phyloP scores from a whole-genome alignment of 2,113 vertebrate genomes.

The Phylloscopus trochilus region DNA sequence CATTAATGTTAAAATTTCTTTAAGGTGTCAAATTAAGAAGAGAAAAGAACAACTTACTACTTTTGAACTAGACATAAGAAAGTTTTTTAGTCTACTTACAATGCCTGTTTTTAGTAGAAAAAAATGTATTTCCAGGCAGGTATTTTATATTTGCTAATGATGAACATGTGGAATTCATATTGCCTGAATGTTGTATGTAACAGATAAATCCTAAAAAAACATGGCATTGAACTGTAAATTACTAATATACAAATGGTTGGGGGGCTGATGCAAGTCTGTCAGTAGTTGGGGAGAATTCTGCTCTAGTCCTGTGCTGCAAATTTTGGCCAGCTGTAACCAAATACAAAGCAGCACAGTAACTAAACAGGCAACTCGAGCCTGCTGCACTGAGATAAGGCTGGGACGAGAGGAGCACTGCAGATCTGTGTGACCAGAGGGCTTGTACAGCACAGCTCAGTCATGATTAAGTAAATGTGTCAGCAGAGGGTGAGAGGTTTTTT shows the following conservation, averaged over 20 bases:
- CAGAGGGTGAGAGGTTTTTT: neutral
- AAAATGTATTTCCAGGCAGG: neutral
- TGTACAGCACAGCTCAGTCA: neutral
- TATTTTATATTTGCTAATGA: neutral
- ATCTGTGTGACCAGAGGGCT: neutral
- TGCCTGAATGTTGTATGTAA: neutral
- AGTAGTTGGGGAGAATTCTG: neutral
- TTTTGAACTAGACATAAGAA: neutral
- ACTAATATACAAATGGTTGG: neutral
- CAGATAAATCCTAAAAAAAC: neutral
- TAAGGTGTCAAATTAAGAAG: neutral
- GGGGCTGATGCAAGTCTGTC: neutral
- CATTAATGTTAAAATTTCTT: neutral
- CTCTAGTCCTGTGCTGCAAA: neutral
- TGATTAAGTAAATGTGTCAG: neutral
- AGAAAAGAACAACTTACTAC: neutral
- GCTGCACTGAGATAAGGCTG: constrained; percentile 31
- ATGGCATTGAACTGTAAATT: neutral
- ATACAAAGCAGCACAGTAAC: neutral
- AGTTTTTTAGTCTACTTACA: neutral
- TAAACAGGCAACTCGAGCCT: neutral
- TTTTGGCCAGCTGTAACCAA: neutral
- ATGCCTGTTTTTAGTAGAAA: neutral
- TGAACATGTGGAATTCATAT: neutral
- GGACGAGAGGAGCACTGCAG: neutral